Conservation (phyloP, 2,888 invertebrate genomes). For the Phytoseiulus persimilis region DNA sequence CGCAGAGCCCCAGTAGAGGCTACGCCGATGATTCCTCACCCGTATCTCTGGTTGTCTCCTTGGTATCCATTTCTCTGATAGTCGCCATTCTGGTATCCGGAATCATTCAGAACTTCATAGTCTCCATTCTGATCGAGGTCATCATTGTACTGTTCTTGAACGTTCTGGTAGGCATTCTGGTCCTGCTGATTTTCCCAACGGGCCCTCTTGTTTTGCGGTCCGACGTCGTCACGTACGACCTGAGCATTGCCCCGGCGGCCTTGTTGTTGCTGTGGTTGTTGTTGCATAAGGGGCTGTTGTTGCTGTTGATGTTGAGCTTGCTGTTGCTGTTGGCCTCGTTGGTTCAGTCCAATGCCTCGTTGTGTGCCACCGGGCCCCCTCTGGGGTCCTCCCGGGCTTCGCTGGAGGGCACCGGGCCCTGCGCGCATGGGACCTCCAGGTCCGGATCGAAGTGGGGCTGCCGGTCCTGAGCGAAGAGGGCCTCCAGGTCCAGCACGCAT, state of each 20-base stretch:
- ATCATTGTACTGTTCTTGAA: not conserved
- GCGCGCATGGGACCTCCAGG: not conserved
- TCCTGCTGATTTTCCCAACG: slow-evolving; percentile 32
- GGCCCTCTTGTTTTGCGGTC: not conserved
- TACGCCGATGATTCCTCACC: not conserved
- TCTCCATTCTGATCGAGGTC: not conserved
- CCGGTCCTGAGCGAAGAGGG: not conserved
- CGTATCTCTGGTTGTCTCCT: not conserved
- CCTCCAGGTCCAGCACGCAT: not conserved
- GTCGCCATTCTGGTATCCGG: not conserved
- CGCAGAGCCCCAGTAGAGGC: too few relatives aligned
- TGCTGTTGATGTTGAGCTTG: not conserved
- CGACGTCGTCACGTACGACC: not conserved
- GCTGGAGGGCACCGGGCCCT: not conserved
- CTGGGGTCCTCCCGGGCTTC: slow-evolving; percentile 13
- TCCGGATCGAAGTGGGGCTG: not conserved
- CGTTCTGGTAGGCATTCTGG: not conserved
- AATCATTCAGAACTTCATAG: not conserved
- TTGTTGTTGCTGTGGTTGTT: not conserved
- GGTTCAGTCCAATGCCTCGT: not conserved
- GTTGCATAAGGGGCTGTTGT: not conserved
- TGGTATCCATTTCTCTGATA: not conserved
- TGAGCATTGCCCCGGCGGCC: slow-evolving; percentile 10
- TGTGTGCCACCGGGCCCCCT: slow-evolving; percentile 25
- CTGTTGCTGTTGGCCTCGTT: not conserved